Base-by-base conservation (phyloP, 2,113 vertebrate genomes). In the Prionailurus bengalensis region DNA sequence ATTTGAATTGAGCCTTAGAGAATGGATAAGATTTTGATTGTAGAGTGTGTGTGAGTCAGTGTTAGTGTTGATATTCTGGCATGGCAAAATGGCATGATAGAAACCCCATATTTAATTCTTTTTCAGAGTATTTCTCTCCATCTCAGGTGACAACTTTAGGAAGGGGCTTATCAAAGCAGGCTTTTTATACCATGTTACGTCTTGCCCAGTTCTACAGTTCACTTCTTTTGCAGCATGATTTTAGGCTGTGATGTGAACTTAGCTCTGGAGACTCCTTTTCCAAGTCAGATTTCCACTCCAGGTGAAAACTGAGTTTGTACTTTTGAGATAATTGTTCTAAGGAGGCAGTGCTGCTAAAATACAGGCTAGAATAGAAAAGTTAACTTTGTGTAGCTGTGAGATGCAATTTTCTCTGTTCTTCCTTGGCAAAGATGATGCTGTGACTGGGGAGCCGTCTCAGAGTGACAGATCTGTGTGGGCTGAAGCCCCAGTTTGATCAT, bases 391-490 rank as follows among this genome's bases (percentile, higher is more conserved):
- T 93, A 86, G 88, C 81, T 95, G 94, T 90, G 94, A 98, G 92
- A 96, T 95, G 86, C 79, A 95, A 97, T 98, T 98, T 97, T 97
- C 95, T 96, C 95, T 97, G 15, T 97, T 97, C 87, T 96, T 95
- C 63, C 85, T 97, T 97, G 97, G 98, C 97, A 97, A 65, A 96
- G 97, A 97, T 96, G 87, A 96, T 92, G 94, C 97, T 97, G 89
- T 93, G 97, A 97, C 96, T 97, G 87, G 97, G 92, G 90, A 98
- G 53, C 42, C 96, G 97, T 96, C 88, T 94, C 70, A 97, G 97
- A 97, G 90, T 98, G 97, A 98, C 98, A 98, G 96, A 97, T 97
- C 87, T 97, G 95, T 98, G 97, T 98, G 95, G 98, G 97, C 83
- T 97, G 98, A 97, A 97, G 88, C 88, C 88, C 66, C 88, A 96